phyloP scores from a whole-genome alignment of 2,797 vertebrate species.

The Yasuhikotakia modesta region DNA sequence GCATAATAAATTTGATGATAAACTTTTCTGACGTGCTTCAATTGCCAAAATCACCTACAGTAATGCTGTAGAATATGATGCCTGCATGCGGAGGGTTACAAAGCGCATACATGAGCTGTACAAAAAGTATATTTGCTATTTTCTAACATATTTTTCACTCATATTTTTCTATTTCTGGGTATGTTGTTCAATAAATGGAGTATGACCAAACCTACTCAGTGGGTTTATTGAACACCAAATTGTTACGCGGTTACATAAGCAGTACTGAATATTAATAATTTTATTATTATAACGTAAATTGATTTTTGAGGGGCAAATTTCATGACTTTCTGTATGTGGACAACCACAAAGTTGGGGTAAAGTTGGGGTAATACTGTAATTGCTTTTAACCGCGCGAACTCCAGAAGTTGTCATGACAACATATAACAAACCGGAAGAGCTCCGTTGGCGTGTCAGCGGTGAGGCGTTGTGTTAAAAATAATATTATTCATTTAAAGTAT shows the following conservation, averaged over 20 bases:
- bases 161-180: conserved; percentile 17
- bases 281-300: too few relatives aligned
- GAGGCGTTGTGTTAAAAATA: neutral
- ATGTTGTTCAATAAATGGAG: conserved; percentile 27
- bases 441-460: neutral
- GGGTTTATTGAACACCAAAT: neutral
- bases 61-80: neutral
- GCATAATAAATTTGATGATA: neutral
- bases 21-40: neutral
- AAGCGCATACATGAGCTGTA: neutral
- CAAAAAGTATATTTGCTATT: conserved; percentile 18
- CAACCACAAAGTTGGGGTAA: too few relatives aligned
- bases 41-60: conserved; percentile 32
- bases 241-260: too few relatives aligned
- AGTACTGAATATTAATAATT: too few relatives aligned
- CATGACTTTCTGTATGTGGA: too few relatives aligned
- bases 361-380: too few relatives aligned
- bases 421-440: neutral
- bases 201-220: neutral
- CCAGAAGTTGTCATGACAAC: conserved; percentile 18
- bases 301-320: too few relatives aligned
- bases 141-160: conserved; percentile 10
- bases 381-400: neutral
- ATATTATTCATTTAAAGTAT: neutral
- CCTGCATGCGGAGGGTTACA: neutral